Conservation (phyloP, 2,113 vertebrate species). For the Callaeas wilsoni region DNA sequence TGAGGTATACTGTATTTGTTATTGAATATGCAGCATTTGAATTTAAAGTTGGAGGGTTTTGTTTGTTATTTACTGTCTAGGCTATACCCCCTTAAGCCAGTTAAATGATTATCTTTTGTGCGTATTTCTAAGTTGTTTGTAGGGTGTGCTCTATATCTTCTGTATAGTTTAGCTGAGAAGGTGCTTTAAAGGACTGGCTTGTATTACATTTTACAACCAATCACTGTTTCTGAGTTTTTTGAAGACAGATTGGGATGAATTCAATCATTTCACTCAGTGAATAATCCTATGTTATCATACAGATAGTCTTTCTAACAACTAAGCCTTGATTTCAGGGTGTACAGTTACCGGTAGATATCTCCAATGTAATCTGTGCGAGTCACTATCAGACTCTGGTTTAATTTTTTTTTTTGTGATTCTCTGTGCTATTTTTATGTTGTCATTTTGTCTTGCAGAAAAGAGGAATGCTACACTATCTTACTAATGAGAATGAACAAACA, state of each 20-base stretch:
- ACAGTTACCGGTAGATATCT: background rate
- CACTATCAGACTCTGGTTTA: background rate
- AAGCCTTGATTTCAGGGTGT: background rate
- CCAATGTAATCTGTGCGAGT: accelerated
- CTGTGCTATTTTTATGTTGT: background rate
- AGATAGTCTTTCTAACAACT: background rate
- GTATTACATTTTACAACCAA: background rate
- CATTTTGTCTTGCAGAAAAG: background rate
- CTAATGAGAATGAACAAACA: background rate
- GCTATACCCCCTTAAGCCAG: accelerated
- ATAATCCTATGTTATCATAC: background rate
- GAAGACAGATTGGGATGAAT: background rate
- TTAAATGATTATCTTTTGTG: background rate
- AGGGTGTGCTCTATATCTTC: background rate
- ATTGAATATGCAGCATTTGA: background rate
- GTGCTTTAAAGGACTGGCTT: background rate
- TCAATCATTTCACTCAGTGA: background rate
- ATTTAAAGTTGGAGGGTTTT: background rate
- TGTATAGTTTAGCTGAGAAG: background rate
- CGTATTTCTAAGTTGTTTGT: background rate
- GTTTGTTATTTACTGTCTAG: background rate
- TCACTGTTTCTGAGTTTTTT: background rate
- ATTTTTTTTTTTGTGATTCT: background rate
- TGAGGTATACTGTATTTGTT: background rate
- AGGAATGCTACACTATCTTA: background rate